Evolutionary conservation across 1,140 invertebrate genomes (phyloP).

Genomic region (Polypedilum pembai): DNA sequence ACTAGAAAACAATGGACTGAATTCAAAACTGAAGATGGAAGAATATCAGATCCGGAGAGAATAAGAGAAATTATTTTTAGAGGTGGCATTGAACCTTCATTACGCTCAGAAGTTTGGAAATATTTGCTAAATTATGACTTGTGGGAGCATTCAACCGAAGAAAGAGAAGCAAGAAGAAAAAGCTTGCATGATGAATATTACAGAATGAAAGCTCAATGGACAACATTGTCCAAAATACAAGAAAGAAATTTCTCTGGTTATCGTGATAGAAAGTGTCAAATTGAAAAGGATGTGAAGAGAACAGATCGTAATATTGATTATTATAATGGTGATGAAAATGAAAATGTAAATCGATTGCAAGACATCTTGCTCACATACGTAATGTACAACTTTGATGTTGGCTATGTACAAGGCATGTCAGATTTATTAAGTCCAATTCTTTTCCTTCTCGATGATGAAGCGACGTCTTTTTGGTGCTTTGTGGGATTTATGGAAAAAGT

Average conservation of each 20-base stretch:
- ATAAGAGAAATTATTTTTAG: conserved; percentile 79
- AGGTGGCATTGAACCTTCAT: conserved; percentile 64
- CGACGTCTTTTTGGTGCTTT: conserved; percentile 99
- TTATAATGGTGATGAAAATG: conserved; percentile 85
- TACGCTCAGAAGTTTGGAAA: conserved; percentile 89
- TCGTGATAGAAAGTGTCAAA: conserved; percentile 85
- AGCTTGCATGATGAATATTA: conserved; percentile 82
- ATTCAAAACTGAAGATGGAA: conserved; percentile 67
- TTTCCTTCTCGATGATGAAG: conserved; percentile 82
- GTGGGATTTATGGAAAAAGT: conserved; percentile 96
- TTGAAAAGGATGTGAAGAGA: conserved; percentile 96
- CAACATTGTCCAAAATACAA: conserved; percentile 77
- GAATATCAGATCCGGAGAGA: conserved; percentile 58
- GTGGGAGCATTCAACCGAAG: conserved; percentile 69
- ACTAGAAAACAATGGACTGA: conserved; percentile 68
- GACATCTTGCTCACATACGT: conserved; percentile 98
- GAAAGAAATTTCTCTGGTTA: conserved; percentile 83
- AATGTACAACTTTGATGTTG: conserved; percentile 99
- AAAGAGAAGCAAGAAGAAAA: conserved; percentile 61
- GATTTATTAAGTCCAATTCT: conserved; percentile 92
- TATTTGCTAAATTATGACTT: conserved; percentile 84
- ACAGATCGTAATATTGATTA: conserved; percentile 90
- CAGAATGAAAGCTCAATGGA: conserved; percentile 95
- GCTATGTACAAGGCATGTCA: conserved; percentile 95
- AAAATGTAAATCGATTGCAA: conserved; percentile 73